These are phyloP conservation scores for Tiliacea aurago DNA, from an alignment of 2,888 invertebrate species.

Conservation along the genomic window DNA sequence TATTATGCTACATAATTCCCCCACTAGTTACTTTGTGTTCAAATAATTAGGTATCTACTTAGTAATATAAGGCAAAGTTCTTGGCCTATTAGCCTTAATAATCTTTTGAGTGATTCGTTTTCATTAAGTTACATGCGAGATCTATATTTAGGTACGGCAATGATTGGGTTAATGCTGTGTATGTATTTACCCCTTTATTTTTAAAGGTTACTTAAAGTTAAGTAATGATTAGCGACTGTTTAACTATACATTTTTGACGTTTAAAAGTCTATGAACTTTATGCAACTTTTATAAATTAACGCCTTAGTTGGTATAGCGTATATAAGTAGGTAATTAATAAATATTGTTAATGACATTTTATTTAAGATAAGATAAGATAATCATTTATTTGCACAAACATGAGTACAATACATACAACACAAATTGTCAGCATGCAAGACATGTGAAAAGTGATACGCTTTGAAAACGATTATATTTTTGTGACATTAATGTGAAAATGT, in stretches of 20 bases:
- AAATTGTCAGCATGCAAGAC: too few species aligned
- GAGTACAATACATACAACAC: too few species aligned
- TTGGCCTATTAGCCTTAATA: neutral
- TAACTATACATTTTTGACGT: neutral
- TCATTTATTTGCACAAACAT: too few species aligned
- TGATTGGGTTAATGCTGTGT: neutral
- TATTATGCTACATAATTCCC: conserved; percentile 43
- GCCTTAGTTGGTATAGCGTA: neutral
- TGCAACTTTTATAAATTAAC: neutral
- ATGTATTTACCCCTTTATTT: neutral
- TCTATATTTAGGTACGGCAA: neutral
- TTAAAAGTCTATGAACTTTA: neutral
- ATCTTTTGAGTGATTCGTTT: neutral
- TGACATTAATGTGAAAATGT: too few species aligned
- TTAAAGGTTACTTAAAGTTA: neutral
- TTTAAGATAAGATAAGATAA: too few species aligned
- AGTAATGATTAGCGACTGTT: neutral
- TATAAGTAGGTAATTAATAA: too few species aligned
- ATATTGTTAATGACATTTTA: neutral
- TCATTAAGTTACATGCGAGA: neutral
- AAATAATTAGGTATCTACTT: conserved; percentile 30
- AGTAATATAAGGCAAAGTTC: neutral
- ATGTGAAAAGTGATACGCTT: too few species aligned
- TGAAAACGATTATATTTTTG: too few species aligned
- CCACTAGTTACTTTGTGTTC: conserved; percentile 23